Percentiles rank a stretch among this genome's conserved stretches.
These are phyloP conservation scores for Neolamprologus toae DNA, from an alignment of 2,113 vertebrate species.

Conservation along the genomic window DNA sequence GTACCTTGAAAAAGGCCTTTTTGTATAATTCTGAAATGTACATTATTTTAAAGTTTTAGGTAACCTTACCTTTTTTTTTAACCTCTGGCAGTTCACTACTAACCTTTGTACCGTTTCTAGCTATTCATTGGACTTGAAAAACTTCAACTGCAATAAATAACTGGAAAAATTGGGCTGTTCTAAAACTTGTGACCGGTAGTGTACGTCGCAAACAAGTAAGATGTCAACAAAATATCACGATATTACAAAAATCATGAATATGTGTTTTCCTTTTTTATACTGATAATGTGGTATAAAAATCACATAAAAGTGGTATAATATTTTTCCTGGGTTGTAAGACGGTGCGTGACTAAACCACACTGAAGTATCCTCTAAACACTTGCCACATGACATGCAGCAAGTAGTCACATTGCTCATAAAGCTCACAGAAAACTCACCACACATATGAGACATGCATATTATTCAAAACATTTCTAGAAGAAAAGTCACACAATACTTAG, in stretches of 20 bases:
- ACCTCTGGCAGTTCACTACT: rapidly evolving
- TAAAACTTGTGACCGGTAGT: rapidly evolving
- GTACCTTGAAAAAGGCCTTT: neutral
- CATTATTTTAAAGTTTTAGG: rapidly evolving
- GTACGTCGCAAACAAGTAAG: neutral
- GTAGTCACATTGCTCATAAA: neutral
- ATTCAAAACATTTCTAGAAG: neutral
- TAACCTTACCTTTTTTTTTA: neutral
- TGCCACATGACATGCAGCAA: neutral
- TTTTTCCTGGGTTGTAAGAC: neutral
- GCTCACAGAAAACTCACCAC: neutral
- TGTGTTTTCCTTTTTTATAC: neutral
- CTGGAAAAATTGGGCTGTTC: neutral
- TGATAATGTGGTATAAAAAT: neutral
- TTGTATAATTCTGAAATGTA: neutral
- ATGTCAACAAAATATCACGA: neutral
- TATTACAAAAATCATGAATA: neutral
- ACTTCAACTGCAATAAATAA: neutral
- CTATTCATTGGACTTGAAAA: rapidly evolving
- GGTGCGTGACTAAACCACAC: neutral
- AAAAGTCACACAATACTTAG: neutral
- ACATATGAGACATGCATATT: neutral
- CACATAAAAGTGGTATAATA: neutral
- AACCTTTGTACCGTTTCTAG: rapidly evolving
- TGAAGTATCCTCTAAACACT: neutral